These are phyloP conservation scores for Eustalomyia histrio DNA, from an alignment of 2,888 invertebrate genomes.

Conservation along the genomic window DNA sequence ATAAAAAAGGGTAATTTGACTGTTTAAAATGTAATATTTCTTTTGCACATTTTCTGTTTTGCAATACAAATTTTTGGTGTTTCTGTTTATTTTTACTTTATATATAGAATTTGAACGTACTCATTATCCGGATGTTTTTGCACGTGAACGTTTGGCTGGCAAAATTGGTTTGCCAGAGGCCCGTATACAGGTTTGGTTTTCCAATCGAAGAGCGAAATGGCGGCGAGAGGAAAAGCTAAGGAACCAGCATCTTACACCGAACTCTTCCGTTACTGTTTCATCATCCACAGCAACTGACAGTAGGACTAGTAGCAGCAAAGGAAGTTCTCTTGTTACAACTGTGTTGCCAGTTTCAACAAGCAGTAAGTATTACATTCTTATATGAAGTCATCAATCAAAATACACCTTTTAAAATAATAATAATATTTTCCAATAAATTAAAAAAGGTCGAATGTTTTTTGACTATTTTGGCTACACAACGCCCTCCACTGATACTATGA, in stretches of 20 bases:
- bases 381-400: no score
- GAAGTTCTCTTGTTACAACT: constrained; percentile 59
- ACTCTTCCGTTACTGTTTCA: constrained; percentile 43
- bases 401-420: constrained; percentile 2
- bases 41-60: no score
- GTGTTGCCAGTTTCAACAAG: constrained; percentile 56
- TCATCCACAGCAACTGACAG: constrained; percentile 71
- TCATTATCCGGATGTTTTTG: constrained; percentile 97
- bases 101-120: constrained; percentile 92
- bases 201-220: constrained; percentile 99
- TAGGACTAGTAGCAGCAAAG: constrained; percentile 68
- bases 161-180: constrained; percentile 97
- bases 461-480: constrained; percentile 66
- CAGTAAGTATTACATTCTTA: constrained; percentile 67
- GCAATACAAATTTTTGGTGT: no score
- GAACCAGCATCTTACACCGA: constrained; percentile 86
- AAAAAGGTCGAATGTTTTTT: constrained; percentile 66
- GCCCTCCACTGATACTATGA: constrained; percentile 68
- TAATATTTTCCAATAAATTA: constrained; percentile 50
- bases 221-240: constrained; percentile 98
- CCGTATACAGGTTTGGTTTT: constrained; percentile 91
- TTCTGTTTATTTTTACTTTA: neutral
- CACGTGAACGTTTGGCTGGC: constrained; percentile 92
- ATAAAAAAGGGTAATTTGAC: no score
- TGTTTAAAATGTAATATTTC: no score